These are phyloP conservation scores for Python bivittatus DNA, from an alignment of 2,113 vertebrate species.

Conservation along the genomic window DNA sequence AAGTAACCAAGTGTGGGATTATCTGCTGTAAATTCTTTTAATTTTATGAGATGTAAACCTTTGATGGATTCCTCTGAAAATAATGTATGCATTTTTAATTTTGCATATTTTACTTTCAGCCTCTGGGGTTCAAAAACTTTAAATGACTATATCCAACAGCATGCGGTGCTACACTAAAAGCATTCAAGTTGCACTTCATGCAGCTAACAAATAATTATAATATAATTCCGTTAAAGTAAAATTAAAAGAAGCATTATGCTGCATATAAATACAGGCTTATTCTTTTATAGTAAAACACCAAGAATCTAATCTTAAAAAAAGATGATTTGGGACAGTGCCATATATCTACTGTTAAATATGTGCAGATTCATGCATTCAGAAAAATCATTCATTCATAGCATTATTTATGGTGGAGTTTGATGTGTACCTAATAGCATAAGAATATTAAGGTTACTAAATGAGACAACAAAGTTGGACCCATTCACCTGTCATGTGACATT, in stretches of 20 bases:
- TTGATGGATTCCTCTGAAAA: accelerated
- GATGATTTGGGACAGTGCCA: neutral
- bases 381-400: neutral
- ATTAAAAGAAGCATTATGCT: neutral
- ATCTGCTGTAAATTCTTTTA: slow-evolving; percentile 1
- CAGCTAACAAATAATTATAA: neutral
- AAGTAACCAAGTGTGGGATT: neutral
- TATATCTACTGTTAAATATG: too few species aligned
- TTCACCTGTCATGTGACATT: neutral
- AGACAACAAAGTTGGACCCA: neutral
- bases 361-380: neutral
- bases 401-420: neutral
- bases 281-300: neutral
- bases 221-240: neutral
- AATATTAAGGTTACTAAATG: neutral
- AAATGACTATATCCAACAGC: accelerated
- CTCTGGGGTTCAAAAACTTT: neutral
- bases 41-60: neutral
- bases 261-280: neutral
- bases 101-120: neutral
- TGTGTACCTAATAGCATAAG: neutral
- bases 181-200: neutral
- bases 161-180: neutral
- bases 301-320: neutral
- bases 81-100: neutral